A percentile compares a stretch with the other conserved stretches of the same genome.
These are phyloP conservation scores for Gambusia affinis DNA, from an alignment of 2,113 vertebrate genomes.

Conservation along the genomic window DNA sequence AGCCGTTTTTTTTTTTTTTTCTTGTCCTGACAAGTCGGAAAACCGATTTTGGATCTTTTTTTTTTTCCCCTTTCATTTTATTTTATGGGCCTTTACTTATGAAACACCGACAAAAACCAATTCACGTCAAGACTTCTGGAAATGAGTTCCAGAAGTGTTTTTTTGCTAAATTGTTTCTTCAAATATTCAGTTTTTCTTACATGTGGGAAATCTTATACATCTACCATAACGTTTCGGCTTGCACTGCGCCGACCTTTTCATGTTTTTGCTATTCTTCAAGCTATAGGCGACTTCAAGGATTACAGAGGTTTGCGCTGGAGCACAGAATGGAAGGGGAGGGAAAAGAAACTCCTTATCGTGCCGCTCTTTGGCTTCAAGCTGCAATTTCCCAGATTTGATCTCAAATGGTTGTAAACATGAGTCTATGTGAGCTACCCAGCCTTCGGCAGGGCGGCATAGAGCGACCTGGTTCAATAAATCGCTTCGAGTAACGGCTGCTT, in stretches of 20 bases:
- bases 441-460: neutral
- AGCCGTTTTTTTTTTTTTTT: neutral
- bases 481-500: neutral
- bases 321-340: neutral
- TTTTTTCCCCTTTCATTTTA: neutral
- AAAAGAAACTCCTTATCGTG: slow-evolving; percentile 48
- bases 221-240: neutral
- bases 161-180: too few relatives aligned
- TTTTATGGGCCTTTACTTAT: neutral
- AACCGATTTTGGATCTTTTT: neutral
- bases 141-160: neutral
- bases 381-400: slow-evolving; percentile 71
- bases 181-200: neutral
- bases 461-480: neutral
- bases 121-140: neutral
- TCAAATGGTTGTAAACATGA: slow-evolving; percentile 46
- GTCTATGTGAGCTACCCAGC: slow-evolving; percentile 7
- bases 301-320: neutral
- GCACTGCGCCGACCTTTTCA: neutral
- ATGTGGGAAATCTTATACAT: neutral
- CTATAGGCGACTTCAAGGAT: neutral
- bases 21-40: neutral
- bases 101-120: neutral
- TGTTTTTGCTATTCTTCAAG: neutral
- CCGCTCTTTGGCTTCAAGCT: slow-evolving; percentile 40